Percentiles rank a stretch among this genome's conserved stretches.
These are phyloP conservation scores for Nestor notabilis DNA, from an alignment of 2,113 vertebrate species.

Conservation along the genomic window DNA sequence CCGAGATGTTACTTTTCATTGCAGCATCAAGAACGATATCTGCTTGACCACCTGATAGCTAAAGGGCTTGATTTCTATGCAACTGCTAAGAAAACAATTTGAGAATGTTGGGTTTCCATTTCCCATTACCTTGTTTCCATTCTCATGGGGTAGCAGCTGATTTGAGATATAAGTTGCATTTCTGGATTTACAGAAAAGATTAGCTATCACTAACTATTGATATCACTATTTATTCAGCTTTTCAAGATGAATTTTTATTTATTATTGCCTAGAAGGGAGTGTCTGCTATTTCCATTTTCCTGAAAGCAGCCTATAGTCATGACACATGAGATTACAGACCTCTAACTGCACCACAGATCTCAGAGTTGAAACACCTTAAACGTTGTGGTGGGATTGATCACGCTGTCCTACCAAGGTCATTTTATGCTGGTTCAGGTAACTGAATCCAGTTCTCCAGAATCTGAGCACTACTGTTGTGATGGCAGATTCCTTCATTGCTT, in stretches of 20 bases:
- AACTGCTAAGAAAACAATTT: not conserved
- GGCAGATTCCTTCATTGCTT: not conserved
- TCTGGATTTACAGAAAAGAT: constrained; percentile 10
- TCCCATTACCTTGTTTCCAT: not conserved
- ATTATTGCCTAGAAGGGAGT: constrained; percentile 45
- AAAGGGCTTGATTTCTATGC: not conserved
- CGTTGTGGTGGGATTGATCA: not conserved
- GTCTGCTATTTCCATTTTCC: constrained; percentile 45
- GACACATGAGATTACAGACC: not conserved
- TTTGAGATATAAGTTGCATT: not conserved
- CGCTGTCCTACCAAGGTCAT: not conserved
- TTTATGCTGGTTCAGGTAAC: not conserved
- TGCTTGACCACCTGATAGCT: not conserved
- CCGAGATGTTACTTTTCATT: not conserved
- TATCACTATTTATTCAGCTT: constrained; percentile 65
- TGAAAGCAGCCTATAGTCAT: not conserved
- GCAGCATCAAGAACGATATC: not conserved
- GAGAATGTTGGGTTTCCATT: not conserved
- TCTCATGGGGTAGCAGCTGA: not conserved
- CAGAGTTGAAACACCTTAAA: not conserved
- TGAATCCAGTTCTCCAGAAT: not conserved
- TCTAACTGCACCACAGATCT: not conserved
- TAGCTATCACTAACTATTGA: not conserved
- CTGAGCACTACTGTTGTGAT: not conserved
- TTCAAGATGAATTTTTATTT: not conserved